Base-by-base conservation (phyloP, 2,113 vertebrate genomes). In the Climacteris rufus region DNA sequence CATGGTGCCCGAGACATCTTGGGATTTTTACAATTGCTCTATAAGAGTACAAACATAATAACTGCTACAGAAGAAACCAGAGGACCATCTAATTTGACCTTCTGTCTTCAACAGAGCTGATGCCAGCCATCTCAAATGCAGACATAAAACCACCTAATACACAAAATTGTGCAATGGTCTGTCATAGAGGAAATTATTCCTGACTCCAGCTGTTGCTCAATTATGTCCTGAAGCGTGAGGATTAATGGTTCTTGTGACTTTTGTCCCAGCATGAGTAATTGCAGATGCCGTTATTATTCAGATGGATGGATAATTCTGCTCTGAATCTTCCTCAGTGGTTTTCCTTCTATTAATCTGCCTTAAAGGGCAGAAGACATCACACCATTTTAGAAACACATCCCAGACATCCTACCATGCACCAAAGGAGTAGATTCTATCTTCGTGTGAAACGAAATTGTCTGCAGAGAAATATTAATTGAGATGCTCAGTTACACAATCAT, bases 151-250 rank as follows among this genome's bases (percentile, higher is more conserved):
- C 33, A 15, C 39, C 9, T 53, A 83, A 72, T 40, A 75, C 57
- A 30, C 13, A 77, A 71, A 75, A 79, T 87, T 85, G 45, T 94
- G 91, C 78, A 85, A 93, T 80, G 33, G 1, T 53, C 57, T 87
- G 35, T 63, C 57, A 88, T 21, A 94, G 61, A 92, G 44, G 76
- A 90, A 93, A 94, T 92, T 92, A 74, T 87, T 96, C 33, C 89
- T 87, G 93, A 89, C 88, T 97, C 93, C 92, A 83, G 20, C 44
- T 94, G 63, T 96, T 97, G 87, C 92, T 94, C 92, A 97, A 84
- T 92, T 93, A 49, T 90, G 72, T 88, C 87, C 83, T 83, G 88
- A 97, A 93, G 90, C 19, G 0, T 50, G 40, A 95, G 54, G 44
- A 92, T 85, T 94, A 96, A 89, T 59, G 37, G 56, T 28, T 91